phyloP scores from a whole-genome alignment of 2,888 invertebrate genomes.

The Calameuta idolon region DNA sequence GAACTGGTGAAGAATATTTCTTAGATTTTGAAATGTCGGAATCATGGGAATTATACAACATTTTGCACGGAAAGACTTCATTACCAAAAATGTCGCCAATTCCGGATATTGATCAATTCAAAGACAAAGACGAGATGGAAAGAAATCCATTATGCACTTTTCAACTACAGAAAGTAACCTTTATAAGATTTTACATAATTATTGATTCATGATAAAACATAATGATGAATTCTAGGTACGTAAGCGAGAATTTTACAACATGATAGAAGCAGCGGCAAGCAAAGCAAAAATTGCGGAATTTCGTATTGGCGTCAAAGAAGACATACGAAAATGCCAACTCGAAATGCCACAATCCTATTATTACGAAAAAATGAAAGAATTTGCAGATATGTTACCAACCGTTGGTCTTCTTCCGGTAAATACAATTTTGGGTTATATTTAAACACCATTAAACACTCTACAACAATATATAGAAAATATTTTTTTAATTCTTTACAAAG shows the following conservation, averaged over 20 bases:
- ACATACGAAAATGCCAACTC: slow-evolving; percentile 27
- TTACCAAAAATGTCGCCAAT: slow-evolving; percentile 25
- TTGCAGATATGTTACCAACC: slow-evolving; percentile 43
- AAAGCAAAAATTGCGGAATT: slow-evolving; percentile 32
- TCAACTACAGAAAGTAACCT: slow-evolving; percentile 35
- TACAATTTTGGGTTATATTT: not conserved
- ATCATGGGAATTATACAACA: slow-evolving; percentile 18
- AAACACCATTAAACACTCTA: not conserved
- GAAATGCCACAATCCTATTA: slow-evolving; percentile 34
- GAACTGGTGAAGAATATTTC: not conserved
- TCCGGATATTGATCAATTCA: slow-evolving; percentile 24
- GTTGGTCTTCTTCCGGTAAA: slow-evolving; percentile 48
- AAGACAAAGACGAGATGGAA: slow-evolving; percentile 25
- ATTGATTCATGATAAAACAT: not conserved
- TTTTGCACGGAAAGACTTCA: slow-evolving; percentile 20
- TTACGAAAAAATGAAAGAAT: slow-evolving; percentile 45
- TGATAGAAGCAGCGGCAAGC: slow-evolving; percentile 34
- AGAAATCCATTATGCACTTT: slow-evolving; percentile 34
- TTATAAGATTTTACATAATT: not conserved
- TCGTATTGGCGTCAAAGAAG: slow-evolving; percentile 25
- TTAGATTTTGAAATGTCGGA: slow-evolving; percentile 21
- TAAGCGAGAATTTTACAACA: slow-evolving; percentile 31
- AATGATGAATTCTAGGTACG: slow-evolving; percentile 27
- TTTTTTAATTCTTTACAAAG: slow-evolving; percentile 30
- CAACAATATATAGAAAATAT: not conserved